Evolutionary conservation across 2,888 invertebrate species (phyloP), one percentile per base, ranked within the genome.

Genomic region (Ephialtes manifestator): DNA sequence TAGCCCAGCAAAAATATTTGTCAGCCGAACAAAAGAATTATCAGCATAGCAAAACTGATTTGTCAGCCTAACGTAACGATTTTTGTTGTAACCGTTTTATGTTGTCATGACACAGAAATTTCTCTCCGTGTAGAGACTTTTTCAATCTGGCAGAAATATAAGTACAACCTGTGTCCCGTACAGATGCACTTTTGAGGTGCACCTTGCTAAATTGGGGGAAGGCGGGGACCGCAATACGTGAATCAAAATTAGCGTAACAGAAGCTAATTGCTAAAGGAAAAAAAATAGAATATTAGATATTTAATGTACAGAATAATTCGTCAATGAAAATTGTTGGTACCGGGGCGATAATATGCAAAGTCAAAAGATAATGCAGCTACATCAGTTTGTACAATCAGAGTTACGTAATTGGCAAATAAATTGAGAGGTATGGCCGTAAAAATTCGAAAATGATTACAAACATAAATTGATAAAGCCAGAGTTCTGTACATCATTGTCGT

Each of bases 151-250:
- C 31, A 24, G 31, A n/a, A 46, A 55, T 31, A 24, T 51, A 39
- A 80, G 71, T 55, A 35, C 67, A 80, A 68, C 67, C 55, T 58
- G 72, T 67, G 55, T 80, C 74, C 71, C 46, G 72, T 65, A 31
- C 65, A 18, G 55, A 80, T 80, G 80, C 46, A 55, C 20, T 65
- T 72, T 72, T 43, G 43, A 13, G 28, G 39, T 39, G 5, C 28
- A 53, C 24, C 46, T 65, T 28, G 18, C 13, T 46, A 28, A 18
- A 18, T 65, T 0, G 20, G 18, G n/a, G 39, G 55, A 15, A 15
- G 20, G 28, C n/a, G 13, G 39, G 15, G n/a, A 15, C 15, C 46
- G 46, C 46, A 39, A 8, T 51, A 51, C 24, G 28, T 51, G 13
- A 72, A 28, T 80, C 72, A 72, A 72, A 55, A 48, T 55, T 67